Base-by-base conservation (phyloP, 2,113 vertebrate genomes). In the Paramisgurnus dabryanus region DNA sequence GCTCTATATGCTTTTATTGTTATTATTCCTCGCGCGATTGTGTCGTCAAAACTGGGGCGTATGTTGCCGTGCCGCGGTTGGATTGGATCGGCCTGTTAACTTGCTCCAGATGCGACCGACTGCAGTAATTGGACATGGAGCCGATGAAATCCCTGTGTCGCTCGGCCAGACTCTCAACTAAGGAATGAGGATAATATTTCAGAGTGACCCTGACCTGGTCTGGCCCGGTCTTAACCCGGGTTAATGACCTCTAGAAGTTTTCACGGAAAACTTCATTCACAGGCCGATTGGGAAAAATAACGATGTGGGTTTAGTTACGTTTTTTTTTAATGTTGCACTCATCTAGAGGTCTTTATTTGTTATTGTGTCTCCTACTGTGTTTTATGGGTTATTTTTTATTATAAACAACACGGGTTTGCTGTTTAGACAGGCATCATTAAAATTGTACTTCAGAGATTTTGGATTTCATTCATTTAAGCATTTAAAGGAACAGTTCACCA, bases 101-200 rank as follows among this genome's bases (percentile, higher is more conserved):
- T 88, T 85, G 80, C 89, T 92, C 91, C 92, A 93, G 89, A 92
- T 92, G 91, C 80, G 8, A 84, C 86, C 88, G 90, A 89, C 91
- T 81, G 85, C 83, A 86, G 81, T 93, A 93, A 93, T 93, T 93
- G 92, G 89, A 91, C 89, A 85, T 90, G 92, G 92, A 93, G 92
- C 92, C 92, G 80, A 84, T 90, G 83, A 92, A 93, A 92, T 93
- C 92, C 90, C 85, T 84, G 89, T 75, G 81, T 84, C 71, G 61
- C 84, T 77, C 60, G 27, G 49, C 77, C 88, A 82, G 18, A 86
- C 76, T 79, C 80, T 50, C 80, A 88, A 86, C 85, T 63, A 71
- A 72, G 61, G 63, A 77, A 66, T 41, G 47, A 15, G 57, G 63
- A 22, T 82, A 87, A 83, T 80, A 69, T 60, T 86, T 87, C 58